Evolutionary conservation across 2,113 vertebrate genomes (phyloP).

Genomic region (Cygnus atratus): DNA sequence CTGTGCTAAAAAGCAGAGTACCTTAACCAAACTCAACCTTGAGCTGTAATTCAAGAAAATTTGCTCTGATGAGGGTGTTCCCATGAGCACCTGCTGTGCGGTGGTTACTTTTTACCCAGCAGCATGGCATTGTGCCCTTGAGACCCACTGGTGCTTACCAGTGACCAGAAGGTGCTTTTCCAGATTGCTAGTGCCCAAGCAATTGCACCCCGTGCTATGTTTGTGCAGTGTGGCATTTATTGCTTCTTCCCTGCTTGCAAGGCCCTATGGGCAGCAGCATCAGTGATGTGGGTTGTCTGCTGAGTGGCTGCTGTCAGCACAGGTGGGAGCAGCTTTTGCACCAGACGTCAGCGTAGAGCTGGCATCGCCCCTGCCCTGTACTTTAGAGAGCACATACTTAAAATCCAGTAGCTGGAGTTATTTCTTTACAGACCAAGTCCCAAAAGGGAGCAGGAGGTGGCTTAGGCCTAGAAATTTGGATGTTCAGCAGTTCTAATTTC

Average conservation of each 20-base stretch:
- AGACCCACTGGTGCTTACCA: neutral
- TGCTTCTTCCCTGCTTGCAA: neutral
- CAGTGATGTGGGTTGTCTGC: fast-evolving
- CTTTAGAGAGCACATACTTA: fast-evolving
- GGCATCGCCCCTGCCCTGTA: fast-evolving
- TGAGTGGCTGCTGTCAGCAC: neutral
- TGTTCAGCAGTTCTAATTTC: fast-evolving
- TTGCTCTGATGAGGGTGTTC: neutral
- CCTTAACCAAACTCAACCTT: fast-evolving
- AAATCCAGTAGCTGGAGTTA: neutral
- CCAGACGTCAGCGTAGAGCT: fast-evolving
- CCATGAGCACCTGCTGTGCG: no score
- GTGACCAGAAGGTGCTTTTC: neutral
- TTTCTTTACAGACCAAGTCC: neutral
- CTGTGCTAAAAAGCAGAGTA: neutral
- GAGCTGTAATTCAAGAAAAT: neutral
- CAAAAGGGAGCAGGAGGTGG: neutral
- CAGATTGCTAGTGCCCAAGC: fast-evolving
- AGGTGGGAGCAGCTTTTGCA: neutral
- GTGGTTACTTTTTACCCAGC: neutral
- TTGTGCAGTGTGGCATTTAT: neutral
- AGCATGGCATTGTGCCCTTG: no score
- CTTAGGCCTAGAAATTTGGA: neutral
- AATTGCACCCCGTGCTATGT: neutral
- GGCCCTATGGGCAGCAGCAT: neutral